Base-by-base conservation (phyloP, 64 coral and sea anemone species). In the Pachyseris speciosa region DNA sequence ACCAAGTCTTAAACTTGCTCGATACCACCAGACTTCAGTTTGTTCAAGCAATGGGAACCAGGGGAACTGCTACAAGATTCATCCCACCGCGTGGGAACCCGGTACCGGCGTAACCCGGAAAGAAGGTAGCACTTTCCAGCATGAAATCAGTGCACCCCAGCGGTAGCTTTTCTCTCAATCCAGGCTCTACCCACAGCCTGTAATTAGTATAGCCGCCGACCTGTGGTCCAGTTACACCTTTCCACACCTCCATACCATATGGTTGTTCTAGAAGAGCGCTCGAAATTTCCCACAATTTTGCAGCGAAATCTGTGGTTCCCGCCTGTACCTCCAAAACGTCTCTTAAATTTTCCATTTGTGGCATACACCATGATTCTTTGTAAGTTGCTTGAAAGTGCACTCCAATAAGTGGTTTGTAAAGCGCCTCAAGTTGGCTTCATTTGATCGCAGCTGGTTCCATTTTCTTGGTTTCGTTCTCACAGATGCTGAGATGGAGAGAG, bases 211-310 rank as follows among this genome's bases (percentile, higher is more conserved):
- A 0, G 0, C 0, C 0, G 2, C 32, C 37, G 13, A 47, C 64
- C 50, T 74, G 15, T 1, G 37, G 65, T 1, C 76, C 48, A n/a
- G 79, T 91, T 5, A 91, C 84, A 24, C 89, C 89, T 72, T 91
- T 91, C 89, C 79, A 91, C 12, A 91, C 36, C 1, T 1, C 4
- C 7, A 7, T 2, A 5, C 67, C 53, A 45, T 84, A 84, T 25
- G 7, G 11, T 0, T 9, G 31, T 19, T 33, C 1, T 13, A 47
- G 0, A 25, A 65, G 67, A 11, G 16, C 28, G 4, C 2, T 24
- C 44, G 50, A 74, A 45, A 91, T 91, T 47, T 24, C 16, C 7
- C 0, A 0, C 15, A 91, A 49, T n/a, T 31, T 91, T 1, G 0
- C 15, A 20, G 10, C 27, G 2, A 57, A 3, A 2, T 67, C 44